phyloP scores from a whole-genome alignment of 1,140 invertebrate species.

The Platyscapa corneri region DNA sequence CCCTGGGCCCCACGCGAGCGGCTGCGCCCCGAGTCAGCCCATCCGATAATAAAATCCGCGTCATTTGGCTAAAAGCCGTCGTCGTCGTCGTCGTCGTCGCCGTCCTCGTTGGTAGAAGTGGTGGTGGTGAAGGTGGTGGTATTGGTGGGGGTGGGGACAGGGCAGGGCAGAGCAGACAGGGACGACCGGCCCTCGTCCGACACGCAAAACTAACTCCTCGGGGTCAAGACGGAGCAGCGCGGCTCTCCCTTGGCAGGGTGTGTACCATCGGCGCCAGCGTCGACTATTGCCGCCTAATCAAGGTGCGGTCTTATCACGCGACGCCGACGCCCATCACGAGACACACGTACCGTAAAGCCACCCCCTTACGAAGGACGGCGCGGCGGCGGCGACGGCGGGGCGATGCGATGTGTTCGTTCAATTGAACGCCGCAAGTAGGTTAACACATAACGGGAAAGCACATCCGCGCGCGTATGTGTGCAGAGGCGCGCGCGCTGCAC shows the following conservation, averaged over 20 bases:
- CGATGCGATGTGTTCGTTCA: constrained; percentile 67
- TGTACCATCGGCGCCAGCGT: constrained; percentile 46
- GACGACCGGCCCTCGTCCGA: neutral
- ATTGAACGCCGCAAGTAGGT: constrained; percentile 70
- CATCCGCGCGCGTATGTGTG: constrained; percentile 36
- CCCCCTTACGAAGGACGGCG: neutral
- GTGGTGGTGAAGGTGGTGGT: too few species aligned
- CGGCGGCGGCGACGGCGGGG: constrained; percentile 37
- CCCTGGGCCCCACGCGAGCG: neutral
- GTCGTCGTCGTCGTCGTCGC: too few species aligned
- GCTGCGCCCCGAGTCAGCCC: constrained; percentile 49
- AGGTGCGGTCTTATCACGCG: constrained; percentile 71
- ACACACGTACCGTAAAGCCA: neutral
- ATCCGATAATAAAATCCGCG: constrained; percentile 70
- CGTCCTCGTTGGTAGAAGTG: too few species aligned
- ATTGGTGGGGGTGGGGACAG: too few species aligned
- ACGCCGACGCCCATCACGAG: neutral
- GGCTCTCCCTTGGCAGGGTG: constrained; percentile 56
- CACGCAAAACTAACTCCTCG: neutral
- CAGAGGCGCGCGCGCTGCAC: constrained; percentile 47
- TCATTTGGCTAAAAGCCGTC: constrained; percentile 72
- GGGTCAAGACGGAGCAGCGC: neutral
- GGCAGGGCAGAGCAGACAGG: too few species aligned
- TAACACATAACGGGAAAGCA: constrained; percentile 68
- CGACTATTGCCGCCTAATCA: constrained; percentile 56